Conservation (phyloP, 2,113 vertebrate genomes). For the Cyanistes caeruleus region DNA sequence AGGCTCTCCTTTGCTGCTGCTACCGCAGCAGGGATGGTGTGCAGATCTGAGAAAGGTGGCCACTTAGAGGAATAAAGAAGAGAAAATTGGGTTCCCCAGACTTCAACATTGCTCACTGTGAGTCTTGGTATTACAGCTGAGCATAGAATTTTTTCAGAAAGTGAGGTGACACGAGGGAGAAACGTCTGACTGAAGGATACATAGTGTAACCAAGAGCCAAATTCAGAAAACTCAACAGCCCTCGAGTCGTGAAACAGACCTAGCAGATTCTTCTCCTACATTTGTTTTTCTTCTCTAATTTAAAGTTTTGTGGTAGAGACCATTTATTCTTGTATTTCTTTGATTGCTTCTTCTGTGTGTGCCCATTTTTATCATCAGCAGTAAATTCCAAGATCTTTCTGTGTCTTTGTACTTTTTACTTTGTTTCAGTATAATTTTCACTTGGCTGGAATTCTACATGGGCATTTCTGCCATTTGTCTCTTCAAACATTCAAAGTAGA, state of each 20-base stretch:
- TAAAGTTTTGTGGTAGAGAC: background rate
- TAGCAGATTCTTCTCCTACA: background rate
- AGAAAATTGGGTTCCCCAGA: background rate
- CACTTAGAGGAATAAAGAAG: background rate
- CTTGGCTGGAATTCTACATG: background rate
- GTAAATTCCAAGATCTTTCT: background rate
- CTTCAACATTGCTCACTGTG: background rate
- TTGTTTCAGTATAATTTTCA: background rate
- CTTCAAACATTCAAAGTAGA: background rate
- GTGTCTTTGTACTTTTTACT: background rate
- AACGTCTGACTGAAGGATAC: background rate
- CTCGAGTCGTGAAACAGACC: fast-evolving
- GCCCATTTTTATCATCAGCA: background rate
- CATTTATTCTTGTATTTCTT: background rate
- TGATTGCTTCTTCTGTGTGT: background rate
- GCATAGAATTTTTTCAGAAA: background rate
- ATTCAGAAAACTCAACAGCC: background rate
- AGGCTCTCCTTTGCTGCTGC: background rate
- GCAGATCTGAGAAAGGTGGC: background rate
- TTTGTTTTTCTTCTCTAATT: background rate
- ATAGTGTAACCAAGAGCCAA: background rate
- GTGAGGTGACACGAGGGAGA: background rate
- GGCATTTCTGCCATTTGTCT: background rate
- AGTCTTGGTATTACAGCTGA: background rate
- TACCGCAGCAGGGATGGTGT: background rate